A percentile compares a stretch with the other conserved stretches of the same genome.
Conservation (phyloP, 2,888 invertebrate species). For the Macrosoma leucophasiata region DNA sequence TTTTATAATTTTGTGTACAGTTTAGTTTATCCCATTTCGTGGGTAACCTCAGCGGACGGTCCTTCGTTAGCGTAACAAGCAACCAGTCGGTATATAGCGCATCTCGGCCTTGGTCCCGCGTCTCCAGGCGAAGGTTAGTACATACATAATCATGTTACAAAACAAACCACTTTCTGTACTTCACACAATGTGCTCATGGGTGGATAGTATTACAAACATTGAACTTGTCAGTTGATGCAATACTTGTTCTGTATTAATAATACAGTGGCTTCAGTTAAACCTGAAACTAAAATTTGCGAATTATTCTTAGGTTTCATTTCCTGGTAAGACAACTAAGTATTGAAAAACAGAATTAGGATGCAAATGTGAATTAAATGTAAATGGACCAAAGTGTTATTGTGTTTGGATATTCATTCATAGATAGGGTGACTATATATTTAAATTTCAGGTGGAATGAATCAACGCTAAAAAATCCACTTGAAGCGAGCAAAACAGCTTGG, state of each 20-base stretch:
- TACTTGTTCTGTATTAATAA: no score
- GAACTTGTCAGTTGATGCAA: no score
- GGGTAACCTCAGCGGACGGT: slow-evolving; percentile 77
- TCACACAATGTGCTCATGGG: no score
- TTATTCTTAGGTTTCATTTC: no score
- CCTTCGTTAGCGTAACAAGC: slow-evolving; percentile 75
- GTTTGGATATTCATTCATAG: slow-evolving; percentile 18
- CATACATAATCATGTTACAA: slow-evolving; percentile 31
- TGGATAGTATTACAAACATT: no score
- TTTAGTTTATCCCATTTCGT: slow-evolving; percentile 75
- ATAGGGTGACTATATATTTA: not conserved
- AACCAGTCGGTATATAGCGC: slow-evolving; percentile 77
- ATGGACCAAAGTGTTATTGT: no score
- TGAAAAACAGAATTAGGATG: no score
- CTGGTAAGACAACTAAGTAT: no score
- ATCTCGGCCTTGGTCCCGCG: slow-evolving; percentile 80
- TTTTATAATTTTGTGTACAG: slow-evolving; percentile 56
- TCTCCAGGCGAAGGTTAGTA: slow-evolving; percentile 79
- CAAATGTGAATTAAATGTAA: no score
- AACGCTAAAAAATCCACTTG: slow-evolving; percentile 75
- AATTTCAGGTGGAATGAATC: slow-evolving; percentile 79
- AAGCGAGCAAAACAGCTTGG: slow-evolving; percentile 84
- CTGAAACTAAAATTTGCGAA: no score
- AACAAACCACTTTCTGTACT: no score
- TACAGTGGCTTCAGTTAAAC: no score